Evolutionary conservation across 2,797 vertebrate species (phyloP).

Genomic region (Sebastes elongatus): DNA sequence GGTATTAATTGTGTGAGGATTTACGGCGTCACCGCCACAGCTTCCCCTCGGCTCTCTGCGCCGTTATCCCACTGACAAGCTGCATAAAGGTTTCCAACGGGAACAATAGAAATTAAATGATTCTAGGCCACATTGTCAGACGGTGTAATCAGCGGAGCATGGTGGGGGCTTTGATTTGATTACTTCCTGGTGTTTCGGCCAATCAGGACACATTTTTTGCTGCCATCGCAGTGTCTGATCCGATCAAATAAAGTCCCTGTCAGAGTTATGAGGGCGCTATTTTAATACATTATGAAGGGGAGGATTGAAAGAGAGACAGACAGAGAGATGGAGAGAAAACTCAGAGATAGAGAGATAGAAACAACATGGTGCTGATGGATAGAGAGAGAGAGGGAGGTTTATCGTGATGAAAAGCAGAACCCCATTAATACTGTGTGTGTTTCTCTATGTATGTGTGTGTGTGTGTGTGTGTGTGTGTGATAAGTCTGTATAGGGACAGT

Average conservation of each 20-base stretch:
- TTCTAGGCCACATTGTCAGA: constrained; percentile 55
- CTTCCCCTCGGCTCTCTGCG: constrained; percentile 7
- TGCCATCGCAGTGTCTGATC: constrained; percentile 44
- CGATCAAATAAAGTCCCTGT: constrained; percentile 49
- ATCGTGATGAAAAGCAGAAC: constrained; percentile 72
- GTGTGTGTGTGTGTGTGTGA: constrained; percentile 23
- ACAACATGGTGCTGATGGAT: constrained; percentile 18
- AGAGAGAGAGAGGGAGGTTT: constrained; percentile 21
- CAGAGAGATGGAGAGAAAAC: background rate
- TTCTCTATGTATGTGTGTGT: constrained; percentile 12
- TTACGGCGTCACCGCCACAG: constrained; percentile 61
- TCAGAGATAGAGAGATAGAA: constrained; percentile 5
- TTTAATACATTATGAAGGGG: constrained; percentile 47
- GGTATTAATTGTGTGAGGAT: constrained; percentile 74
- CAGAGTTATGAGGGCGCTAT: constrained; percentile 24
- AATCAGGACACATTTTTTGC: constrained; percentile 51
- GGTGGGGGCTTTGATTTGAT: constrained; percentile 65
- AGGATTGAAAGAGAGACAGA: constrained; percentile 21
- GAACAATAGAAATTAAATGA: constrained; percentile 55
- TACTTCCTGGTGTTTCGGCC: constrained; percentile 61
- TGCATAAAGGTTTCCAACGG: constrained; percentile 40
- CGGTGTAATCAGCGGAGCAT: constrained; percentile 62
- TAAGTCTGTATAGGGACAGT: constrained; percentile 58
- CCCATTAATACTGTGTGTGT: constrained; percentile 28
- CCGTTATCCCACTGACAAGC: constrained; percentile 53